These are phyloP conservation scores for Zygaena filipendulae DNA, from an alignment of 2,888 invertebrate genomes.

Conservation along the genomic window DNA sequence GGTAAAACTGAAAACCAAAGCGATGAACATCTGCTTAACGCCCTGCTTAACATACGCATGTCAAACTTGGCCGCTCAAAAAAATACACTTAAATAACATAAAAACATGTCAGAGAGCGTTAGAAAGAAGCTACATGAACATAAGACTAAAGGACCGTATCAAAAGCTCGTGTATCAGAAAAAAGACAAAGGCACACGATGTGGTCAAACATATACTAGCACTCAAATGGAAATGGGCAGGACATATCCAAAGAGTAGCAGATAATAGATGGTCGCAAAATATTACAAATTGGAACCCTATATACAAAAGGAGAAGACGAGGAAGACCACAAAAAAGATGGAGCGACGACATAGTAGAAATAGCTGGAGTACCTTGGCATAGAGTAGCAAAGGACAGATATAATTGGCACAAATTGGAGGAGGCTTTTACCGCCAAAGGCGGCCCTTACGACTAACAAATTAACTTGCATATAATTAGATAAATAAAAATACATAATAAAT, in stretches of 20 bases:
- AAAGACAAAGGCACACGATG: neutral
- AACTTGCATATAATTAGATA: no score
- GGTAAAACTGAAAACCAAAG: slow-evolving; percentile 2
- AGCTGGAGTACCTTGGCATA: slow-evolving; percentile 7
- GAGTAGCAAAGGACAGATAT: slow-evolving; percentile 3
- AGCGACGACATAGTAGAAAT: slow-evolving; percentile 5
- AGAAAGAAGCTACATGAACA: slow-evolving; percentile 6
- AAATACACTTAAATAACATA: slow-evolving; percentile 1
- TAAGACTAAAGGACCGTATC: slow-evolving; percentile 4
- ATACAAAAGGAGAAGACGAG: slow-evolving; percentile 1
- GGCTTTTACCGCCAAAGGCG: slow-evolving; percentile 3
- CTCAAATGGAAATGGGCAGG: slow-evolving; percentile 6
- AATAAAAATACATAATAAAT: no score
- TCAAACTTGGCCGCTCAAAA: slow-evolving; percentile 4
- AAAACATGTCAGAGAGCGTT: slow-evolving; percentile 6
- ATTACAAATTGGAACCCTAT: slow-evolving; percentile 1
- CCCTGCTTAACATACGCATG: slow-evolving; percentile 6
- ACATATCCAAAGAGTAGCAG: slow-evolving; percentile 2
- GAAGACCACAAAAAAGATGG: slow-evolving; percentile 10
- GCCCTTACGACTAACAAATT: neutral
- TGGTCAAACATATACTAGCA: neutral
- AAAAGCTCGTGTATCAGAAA: slow-evolving; percentile 3
- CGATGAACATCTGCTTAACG: slow-evolving; percentile 1
- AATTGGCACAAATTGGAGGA: slow-evolving; percentile 2
- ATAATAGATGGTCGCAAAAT: slow-evolving; percentile 2